phyloP scores from a whole-genome alignment of 2,113 vertebrate genomes.

The Numida meleagris region DNA sequence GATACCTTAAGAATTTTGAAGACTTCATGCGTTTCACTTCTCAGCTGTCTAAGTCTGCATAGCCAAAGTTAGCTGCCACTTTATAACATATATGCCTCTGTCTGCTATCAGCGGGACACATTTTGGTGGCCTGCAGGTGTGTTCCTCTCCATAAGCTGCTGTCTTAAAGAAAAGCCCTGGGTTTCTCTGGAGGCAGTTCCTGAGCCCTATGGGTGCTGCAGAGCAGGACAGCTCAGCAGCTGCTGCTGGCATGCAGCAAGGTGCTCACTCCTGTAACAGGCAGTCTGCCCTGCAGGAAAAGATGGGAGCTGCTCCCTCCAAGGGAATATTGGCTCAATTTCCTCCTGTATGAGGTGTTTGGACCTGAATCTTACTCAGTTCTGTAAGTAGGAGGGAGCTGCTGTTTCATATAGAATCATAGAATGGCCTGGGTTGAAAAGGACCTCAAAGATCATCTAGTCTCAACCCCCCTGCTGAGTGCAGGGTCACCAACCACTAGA shows the following conservation, averaged over 20 bases:
- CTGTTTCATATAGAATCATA: too few species aligned
- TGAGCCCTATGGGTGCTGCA: rapidly evolving
- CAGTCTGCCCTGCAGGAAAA: not conserved
- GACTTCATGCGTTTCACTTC: not conserved
- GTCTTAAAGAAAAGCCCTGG: rapidly evolving
- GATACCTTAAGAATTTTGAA: not conserved
- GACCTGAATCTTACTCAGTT: not conserved
- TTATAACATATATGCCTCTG: too few species aligned
- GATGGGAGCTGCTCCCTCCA: not conserved
- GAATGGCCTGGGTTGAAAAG: too few species aligned
- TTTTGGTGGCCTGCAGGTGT: not conserved
- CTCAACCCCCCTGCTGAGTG: too few species aligned
- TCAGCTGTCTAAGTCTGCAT: not conserved
- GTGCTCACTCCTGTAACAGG: not conserved
- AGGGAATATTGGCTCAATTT: not conserved
- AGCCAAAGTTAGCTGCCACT: not conserved
- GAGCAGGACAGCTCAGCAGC: not conserved
- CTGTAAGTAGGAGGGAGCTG: not conserved
- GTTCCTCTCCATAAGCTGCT: not conserved
- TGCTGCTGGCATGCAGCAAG: rapidly evolving
- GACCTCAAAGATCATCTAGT: too few species aligned
- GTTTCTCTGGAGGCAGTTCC: not conserved
- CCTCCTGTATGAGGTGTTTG: not conserved
- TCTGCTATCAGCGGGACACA: rapidly evolving
- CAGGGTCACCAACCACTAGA: too few species aligned